Percentiles rank a stretch among this genome's conserved stretches.
Evolutionary conservation across 2,797 vertebrate genomes (phyloP).

Genomic region (Pseudochaenichthys georgianus): DNA sequence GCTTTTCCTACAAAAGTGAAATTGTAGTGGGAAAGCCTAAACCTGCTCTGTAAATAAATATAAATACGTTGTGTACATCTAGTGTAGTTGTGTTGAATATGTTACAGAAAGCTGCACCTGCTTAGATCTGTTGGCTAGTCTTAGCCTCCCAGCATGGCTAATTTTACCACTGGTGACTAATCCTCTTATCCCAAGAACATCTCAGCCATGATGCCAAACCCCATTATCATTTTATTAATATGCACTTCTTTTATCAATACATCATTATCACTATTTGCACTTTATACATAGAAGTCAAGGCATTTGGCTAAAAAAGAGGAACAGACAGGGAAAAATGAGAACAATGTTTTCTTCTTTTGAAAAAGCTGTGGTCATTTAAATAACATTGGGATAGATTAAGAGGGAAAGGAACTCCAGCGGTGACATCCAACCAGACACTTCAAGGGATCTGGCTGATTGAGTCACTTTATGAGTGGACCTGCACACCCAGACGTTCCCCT

Average conservation of each 20-base stretch:
- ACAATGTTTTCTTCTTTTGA: slow-evolving; percentile 62
- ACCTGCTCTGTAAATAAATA: slow-evolving; percentile 13
- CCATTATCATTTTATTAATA: slow-evolving; percentile 82
- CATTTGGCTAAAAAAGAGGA: slow-evolving; percentile 81
- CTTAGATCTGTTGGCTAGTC: slow-evolving; percentile 23
- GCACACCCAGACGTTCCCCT: slow-evolving; percentile 59
- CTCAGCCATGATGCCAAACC: slow-evolving; percentile 58
- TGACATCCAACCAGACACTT: slow-evolving; percentile 62
- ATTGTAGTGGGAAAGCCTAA: neutral
- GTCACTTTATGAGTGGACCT: slow-evolving; percentile 51
- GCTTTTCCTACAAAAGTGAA: neutral
- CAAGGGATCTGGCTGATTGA: slow-evolving; percentile 57
- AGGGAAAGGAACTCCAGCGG: slow-evolving; percentile 38
- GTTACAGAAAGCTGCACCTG: slow-evolving; percentile 24
- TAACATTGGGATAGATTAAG: slow-evolving; percentile 66
- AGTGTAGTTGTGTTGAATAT: slow-evolving; percentile 8
- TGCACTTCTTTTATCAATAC: slow-evolving; percentile 81
- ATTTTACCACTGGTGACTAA: slow-evolving; percentile 63
- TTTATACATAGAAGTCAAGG: slow-evolving; percentile 84
- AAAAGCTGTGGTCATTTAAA: slow-evolving; percentile 80
- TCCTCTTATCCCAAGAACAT: slow-evolving; percentile 68
- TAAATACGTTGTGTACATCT: neutral
- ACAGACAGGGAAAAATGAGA: slow-evolving; percentile 46
- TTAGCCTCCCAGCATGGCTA: slow-evolving; percentile 38
- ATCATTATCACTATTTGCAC: slow-evolving; percentile 80